phyloP scores from a whole-genome alignment of 2,113 vertebrate genomes.

The Cariama cristata region DNA sequence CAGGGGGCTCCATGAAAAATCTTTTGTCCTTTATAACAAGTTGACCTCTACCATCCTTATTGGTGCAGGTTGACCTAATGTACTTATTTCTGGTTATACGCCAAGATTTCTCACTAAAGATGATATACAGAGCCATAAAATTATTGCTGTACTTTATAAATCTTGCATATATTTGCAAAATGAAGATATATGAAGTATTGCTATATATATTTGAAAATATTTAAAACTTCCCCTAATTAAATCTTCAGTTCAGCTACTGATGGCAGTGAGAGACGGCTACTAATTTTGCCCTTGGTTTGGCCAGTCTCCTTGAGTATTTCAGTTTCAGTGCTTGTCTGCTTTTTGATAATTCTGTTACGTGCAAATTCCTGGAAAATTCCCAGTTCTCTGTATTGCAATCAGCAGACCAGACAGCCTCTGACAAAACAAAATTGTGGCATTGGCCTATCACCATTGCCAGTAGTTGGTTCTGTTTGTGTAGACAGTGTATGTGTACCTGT shows the following conservation, averaged over 20 bases:
- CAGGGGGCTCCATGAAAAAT: not conserved
- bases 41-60: not conserved
- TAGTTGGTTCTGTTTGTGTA: not conserved
- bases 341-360: not conserved
- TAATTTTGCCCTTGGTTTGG: slow-evolving; percentile 17
- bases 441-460: not conserved
- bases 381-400: not conserved
- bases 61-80: not conserved
- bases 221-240: not conserved
- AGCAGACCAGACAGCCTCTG: not conserved
- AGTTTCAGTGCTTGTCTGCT: not conserved
- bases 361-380: not conserved
- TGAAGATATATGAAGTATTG: not conserved
- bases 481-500: not conserved
- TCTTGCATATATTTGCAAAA: not conserved
- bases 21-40: not conserved
- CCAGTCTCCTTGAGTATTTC: not conserved
- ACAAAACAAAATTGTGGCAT: not conserved
- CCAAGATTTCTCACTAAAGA: not conserved
- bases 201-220: not conserved
- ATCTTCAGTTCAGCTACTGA: not conserved
- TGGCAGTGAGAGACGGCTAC: not conserved
- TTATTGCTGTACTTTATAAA: not conserved
- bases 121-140: not conserved
- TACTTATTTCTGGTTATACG: not conserved